Base-by-base conservation (phyloP, 2,113 vertebrate genomes). In the Eulemur rufifrons region DNA sequence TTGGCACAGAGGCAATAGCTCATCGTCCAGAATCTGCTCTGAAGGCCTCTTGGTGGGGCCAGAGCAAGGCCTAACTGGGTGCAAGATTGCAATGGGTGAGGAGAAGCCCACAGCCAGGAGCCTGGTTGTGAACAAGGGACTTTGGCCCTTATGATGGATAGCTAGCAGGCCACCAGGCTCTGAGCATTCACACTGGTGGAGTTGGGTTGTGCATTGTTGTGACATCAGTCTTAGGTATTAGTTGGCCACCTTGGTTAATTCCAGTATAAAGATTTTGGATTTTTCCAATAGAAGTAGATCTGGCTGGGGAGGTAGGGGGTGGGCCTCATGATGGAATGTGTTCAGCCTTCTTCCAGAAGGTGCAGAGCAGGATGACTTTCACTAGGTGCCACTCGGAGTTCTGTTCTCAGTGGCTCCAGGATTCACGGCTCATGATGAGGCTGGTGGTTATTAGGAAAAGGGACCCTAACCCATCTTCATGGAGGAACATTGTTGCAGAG, bases 171-270 rank as follows among this genome's bases (percentile, higher is more conserved):
- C 32, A 8, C 17, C 20, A 20, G 64, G 32, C 56, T 29, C n/a
- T 45, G 54, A 54, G 59, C 0, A 2, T 7, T 71, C 37, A 2
- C 42, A 9, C 42, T 56, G 17, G 18, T 21, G 21, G 13, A 0
- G 25, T 34, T 54, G 27, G 29, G 6, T 10, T 56, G 59, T 34
- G 0, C 5, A 6, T 11, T 3, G 14, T 37, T 1, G 0, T 21
- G 2, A 56, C 25, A 0, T 47, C 29, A 2, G 39, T 29, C 54
- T 15, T 11, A 7, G 37, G 29, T 0, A 0, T 32, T 50, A 13
- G 20, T 42, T 20, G 23, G 10, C 47, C n/a, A 34, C 68, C 63
- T 74, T 37, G 39, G 3, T 8, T 17, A 37, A 20, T 59, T 81
- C 52, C n/a, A 37, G 0, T 37, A 21, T 25, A 25, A 52, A 95